phyloP scores from a whole-genome alignment of 2,888 invertebrate genomes.

The Chironomus riparius region DNA sequence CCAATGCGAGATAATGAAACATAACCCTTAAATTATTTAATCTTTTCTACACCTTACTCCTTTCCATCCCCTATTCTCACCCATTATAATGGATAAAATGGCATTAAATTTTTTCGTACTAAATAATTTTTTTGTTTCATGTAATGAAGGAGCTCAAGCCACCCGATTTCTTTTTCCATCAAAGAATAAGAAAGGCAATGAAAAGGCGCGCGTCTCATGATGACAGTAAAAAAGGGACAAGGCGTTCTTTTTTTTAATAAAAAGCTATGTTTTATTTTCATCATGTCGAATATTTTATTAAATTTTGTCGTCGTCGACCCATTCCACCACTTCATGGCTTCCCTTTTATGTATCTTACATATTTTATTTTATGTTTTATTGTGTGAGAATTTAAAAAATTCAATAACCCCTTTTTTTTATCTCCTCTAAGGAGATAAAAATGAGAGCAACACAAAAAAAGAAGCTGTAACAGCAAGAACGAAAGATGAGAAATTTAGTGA shows the following conservation, averaged over 20 bases:
- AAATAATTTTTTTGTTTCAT: too few relatives aligned
- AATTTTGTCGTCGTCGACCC: slow-evolving; percentile 15
- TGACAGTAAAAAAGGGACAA: slow-evolving; percentile 21
- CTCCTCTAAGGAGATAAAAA: background rate
- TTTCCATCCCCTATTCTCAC: background rate
- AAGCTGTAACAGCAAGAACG: background rate
- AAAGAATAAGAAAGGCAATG: background rate
- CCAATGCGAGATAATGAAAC: background rate
- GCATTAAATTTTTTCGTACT: slow-evolving; percentile 13
- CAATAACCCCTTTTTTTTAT: background rate
- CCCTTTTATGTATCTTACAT: background rate
- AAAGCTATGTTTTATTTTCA: slow-evolving; percentile 12
- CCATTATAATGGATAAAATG: background rate
- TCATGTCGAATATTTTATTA: slow-evolving; percentile 24
- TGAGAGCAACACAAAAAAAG: background rate
- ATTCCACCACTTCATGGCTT: background rate
- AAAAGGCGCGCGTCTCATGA: background rate
- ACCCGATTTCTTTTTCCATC: background rate
- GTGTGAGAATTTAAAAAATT: background rate
- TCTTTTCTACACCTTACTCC: background rate
- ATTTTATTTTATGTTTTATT: background rate
- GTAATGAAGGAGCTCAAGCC: background rate
- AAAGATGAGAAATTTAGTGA: too few relatives aligned
- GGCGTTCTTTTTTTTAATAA: slow-evolving; percentile 19
- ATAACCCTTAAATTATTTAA: background rate